Evolutionary conservation across 2,888 invertebrate genomes (phyloP).

Genomic region (Cryptosula pallasiana): DNA sequence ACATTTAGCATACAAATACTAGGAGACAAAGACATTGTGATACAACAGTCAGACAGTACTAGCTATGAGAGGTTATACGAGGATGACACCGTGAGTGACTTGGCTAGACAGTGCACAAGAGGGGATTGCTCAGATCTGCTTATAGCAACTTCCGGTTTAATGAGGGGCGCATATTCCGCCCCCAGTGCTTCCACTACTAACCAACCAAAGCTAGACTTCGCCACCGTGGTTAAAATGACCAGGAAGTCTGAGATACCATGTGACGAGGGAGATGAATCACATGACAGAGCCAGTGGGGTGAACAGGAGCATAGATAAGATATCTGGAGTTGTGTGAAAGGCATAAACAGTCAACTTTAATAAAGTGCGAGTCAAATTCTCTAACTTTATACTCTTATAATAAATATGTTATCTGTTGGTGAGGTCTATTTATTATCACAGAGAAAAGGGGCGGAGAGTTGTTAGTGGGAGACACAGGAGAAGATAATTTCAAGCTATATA

Average conservation of each 20-base stretch:
- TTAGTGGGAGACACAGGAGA: too few species aligned
- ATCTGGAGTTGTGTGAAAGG: too few species aligned
- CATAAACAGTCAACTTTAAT: too few species aligned
- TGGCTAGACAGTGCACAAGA: neutral
- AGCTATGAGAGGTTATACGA: constrained; percentile 21
- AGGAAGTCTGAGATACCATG: neutral
- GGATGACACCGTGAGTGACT: constrained; percentile 12
- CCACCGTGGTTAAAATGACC: neutral
- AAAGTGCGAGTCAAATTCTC: too few species aligned
- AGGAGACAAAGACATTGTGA: constrained; percentile 52
- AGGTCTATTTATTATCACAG: too few species aligned
- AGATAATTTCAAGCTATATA: too few species aligned
- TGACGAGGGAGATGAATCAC: too few species aligned
- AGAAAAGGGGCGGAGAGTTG: too few species aligned
- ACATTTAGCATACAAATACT: constrained; percentile 53
- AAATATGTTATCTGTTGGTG: too few species aligned
- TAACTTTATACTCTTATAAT: too few species aligned
- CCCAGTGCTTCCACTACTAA: neutral
- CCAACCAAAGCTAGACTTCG: neutral
- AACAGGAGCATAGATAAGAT: too few species aligned
- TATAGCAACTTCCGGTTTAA: neutral
- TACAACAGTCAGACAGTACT: constrained; percentile 16
- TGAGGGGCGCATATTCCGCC: neutral
- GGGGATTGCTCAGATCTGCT: constrained; percentile 16
- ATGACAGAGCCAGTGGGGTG: too few species aligned